Evolutionary conservation across 2,888 invertebrate genomes (phyloP).

Genomic region (Cantharis flavilabris): DNA sequence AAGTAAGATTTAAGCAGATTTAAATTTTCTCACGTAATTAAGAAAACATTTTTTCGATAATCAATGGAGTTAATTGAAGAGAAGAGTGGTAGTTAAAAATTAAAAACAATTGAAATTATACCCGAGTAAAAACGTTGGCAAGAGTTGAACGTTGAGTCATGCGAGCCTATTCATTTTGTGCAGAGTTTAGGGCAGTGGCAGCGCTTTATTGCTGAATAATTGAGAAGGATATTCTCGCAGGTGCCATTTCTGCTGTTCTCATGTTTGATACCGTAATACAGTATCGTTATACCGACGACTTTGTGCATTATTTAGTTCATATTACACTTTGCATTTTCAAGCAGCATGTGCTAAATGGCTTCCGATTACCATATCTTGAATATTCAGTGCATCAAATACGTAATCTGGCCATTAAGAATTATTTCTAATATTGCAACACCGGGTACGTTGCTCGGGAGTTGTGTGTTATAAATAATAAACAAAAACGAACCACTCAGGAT

Average conservation of each 20-base stretch:
- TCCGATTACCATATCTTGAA: constrained; percentile 31
- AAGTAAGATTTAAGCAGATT: not conserved
- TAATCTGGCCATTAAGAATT: constrained; percentile 15
- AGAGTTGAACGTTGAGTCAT: constrained; percentile 44
- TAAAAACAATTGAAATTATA: constrained; percentile 41
- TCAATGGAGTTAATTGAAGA: constrained; percentile 25
- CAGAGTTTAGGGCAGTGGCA: constrained; percentile 51
- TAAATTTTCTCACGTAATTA: not conserved
- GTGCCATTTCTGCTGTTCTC: constrained; percentile 47
- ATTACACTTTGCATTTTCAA: constrained; percentile 40
- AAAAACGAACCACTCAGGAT: not conserved
- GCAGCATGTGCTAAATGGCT: constrained; percentile 30
- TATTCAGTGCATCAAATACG: constrained; percentile 19
- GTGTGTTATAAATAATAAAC: not conserved
- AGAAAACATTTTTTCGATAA: not conserved
- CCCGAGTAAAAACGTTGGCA: constrained; percentile 41
- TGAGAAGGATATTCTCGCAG: constrained; percentile 53
- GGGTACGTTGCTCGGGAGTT: not conserved
- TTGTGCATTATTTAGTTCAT: constrained; percentile 45
- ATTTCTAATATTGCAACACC: not conserved
- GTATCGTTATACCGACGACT: constrained; percentile 37
- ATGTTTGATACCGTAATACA: constrained; percentile 38
- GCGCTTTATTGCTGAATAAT: constrained; percentile 54
- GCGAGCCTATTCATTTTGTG: constrained; percentile 55
- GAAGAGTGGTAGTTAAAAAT: constrained; percentile 38